Evolutionary conservation across 2,888 invertebrate species (phyloP), one percentile per base, ranked within the genome.

Genomic region (Germaria angustata): DNA sequence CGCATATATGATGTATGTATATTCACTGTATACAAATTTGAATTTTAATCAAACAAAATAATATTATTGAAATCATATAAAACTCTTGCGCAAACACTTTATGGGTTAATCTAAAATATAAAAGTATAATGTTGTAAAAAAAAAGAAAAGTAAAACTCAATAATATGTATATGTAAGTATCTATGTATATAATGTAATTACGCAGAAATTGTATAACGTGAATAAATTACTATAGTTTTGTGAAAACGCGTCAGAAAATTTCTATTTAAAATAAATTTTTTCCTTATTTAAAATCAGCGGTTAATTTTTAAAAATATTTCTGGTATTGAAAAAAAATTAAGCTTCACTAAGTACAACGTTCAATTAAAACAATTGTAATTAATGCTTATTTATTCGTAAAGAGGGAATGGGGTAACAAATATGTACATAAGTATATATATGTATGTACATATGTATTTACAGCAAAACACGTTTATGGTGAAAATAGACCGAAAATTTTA

Each of bases 321-420:
- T 65, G 44, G 15, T 49, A 8, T 66, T 41, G 11, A 24, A n/a
- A 20, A 46, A 41, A 5, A 6, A 53, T n/a, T n/a, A n/a, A n/a
- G 53, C 8, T 68, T 34, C 9, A 71, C 32, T 34, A 20, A 46
- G 79, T 59, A 59, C 79, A 79, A 79, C 34, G 79, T 79, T 79
- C 79, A 66, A 49, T 65, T 63, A 41, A 17, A 57, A n/a, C 15
- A 59, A 61, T 66, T 66, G 20, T 66, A 79, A 79, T 59, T 2
- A 59, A 73, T 66, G 34, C 2, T 41, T 79, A 66, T 32, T 72
- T 65, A 65, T 79, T 72, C 32, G 5, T 59, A 51, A 20, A 17
- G 9, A 32, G 49, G 44, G 22, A 9, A 65, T 41, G 24, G 13
- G 41, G 32, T 39, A 57, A 36, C 20, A n/a, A 13, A 72, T 28